A percentile compares a stretch with the other conserved stretches of the same genome.
These are phyloP conservation scores for Diadumene lineata DNA, from an alignment of 92 coral and sea anemone species.

Conservation along the genomic window DNA sequence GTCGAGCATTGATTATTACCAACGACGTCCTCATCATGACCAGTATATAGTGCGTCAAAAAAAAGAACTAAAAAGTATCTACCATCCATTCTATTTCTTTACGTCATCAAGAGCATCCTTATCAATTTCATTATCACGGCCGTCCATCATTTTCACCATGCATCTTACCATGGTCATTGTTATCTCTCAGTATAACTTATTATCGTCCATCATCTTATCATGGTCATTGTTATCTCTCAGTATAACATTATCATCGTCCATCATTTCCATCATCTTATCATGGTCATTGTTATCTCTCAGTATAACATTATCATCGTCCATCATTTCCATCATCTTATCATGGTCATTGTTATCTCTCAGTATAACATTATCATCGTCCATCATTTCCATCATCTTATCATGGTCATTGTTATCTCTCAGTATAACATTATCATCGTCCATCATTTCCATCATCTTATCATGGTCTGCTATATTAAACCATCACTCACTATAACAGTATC, in stretches of 20 bases:
- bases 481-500: too few species aligned
- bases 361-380: not conserved
- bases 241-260: not conserved
- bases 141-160: too few species aligned
- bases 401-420: not conserved
- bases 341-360: not conserved
- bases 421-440: not conserved
- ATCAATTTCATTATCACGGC: too few species aligned
- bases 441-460: not conserved
- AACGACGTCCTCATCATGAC: too few species aligned
- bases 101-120: too few species aligned
- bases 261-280: not conserved
- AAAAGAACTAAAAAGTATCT: too few species aligned
- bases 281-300: not conserved
- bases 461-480: not conserved
- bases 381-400: not conserved
- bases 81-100: too few species aligned
- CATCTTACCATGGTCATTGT: too few species aligned
- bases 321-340: not conserved
- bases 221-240: not conserved
- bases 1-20: too few species aligned
- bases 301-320: not conserved
- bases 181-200: too few species aligned
- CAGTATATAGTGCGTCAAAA: too few species aligned
- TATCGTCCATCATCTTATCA: not conserved